phyloP scores from a whole-genome alignment of 2,888 invertebrate genomes.

The Diadromus collaris region DNA sequence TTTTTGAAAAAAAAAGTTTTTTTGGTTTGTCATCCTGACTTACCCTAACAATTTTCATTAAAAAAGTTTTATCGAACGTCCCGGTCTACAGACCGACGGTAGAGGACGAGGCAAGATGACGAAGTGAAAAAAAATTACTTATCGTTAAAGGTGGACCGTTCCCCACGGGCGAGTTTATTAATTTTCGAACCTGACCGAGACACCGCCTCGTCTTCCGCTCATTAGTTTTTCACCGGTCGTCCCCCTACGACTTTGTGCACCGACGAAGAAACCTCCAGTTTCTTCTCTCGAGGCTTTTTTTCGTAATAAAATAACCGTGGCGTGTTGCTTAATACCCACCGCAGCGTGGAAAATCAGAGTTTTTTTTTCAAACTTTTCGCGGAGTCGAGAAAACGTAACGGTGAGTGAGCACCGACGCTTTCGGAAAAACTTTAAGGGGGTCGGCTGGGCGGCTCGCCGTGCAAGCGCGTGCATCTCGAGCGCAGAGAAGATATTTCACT shows the following conservation, averaged over 20 bases:
- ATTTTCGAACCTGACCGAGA: conserved; percentile 51
- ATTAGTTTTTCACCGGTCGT: neutral
- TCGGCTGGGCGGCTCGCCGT: neutral
- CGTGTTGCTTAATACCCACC: conserved; percentile 24
- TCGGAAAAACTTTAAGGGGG: conserved; percentile 14
- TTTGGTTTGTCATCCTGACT: no score
- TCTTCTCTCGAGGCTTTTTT: conserved; percentile 22
- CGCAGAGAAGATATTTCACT: conserved; percentile 27
- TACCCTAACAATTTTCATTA: conserved; percentile 64
- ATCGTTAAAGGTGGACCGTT: conserved; percentile 53
- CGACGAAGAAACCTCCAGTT: conserved; percentile 28
- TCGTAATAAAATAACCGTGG: conserved; percentile 34
- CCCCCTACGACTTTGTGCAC: conserved; percentile 11
- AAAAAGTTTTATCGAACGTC: conserved; percentile 57
- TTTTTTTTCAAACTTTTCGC: conserved; percentile 25
- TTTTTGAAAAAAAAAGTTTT: no score
- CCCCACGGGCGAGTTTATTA: conserved; percentile 44
- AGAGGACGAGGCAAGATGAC: neutral
- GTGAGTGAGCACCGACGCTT: conserved; percentile 21
- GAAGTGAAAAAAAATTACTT: conserved; percentile 60
- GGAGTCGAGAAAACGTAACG: conserved; percentile 19
- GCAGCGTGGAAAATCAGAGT: conserved; percentile 9
- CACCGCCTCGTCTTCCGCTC: neutral
- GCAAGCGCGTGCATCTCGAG: conserved; percentile 2
- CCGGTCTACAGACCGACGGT: conserved; percentile 10